phyloP scores from a whole-genome alignment of 2,797 vertebrate genomes.

The Myotis pilosus region DNA sequence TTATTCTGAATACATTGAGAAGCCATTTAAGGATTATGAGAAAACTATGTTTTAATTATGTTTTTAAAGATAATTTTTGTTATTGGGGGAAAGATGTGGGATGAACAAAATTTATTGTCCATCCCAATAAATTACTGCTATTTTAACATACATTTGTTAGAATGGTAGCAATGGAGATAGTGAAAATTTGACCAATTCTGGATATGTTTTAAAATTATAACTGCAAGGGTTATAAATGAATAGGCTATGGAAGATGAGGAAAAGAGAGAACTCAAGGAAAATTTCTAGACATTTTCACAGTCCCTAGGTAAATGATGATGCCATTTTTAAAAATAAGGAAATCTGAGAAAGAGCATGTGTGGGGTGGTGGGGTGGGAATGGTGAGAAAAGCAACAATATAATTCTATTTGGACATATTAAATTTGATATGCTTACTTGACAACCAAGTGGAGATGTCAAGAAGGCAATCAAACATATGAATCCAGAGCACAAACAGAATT shows the following conservation, averaged over 20 bases:
- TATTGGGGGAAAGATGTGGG: neutral
- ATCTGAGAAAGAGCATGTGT: neutral
- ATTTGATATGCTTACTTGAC: neutral
- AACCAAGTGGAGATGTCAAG: neutral
- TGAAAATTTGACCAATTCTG: neutral
- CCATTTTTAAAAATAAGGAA: neutral
- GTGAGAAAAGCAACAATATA: neutral
- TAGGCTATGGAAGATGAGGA: neutral
- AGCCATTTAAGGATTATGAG: neutral
- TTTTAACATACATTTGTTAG: neutral
- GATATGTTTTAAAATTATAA: neutral
- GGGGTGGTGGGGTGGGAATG: rapidly evolving
- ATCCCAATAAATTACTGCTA: neutral
- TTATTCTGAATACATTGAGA: neutral
- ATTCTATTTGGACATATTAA: neutral
- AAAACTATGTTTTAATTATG: neutral
- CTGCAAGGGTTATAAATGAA: neutral
- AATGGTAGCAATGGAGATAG: neutral
- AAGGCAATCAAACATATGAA: neutral
- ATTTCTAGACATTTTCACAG: neutral
- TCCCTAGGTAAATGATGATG: neutral
- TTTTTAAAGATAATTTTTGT: neutral
- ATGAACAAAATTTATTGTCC: neutral
- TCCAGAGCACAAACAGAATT: neutral
- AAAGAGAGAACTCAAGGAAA: neutral